Conservation (phyloP, 2,888 invertebrate genomes). For the Drosophila rubida region DNA sequence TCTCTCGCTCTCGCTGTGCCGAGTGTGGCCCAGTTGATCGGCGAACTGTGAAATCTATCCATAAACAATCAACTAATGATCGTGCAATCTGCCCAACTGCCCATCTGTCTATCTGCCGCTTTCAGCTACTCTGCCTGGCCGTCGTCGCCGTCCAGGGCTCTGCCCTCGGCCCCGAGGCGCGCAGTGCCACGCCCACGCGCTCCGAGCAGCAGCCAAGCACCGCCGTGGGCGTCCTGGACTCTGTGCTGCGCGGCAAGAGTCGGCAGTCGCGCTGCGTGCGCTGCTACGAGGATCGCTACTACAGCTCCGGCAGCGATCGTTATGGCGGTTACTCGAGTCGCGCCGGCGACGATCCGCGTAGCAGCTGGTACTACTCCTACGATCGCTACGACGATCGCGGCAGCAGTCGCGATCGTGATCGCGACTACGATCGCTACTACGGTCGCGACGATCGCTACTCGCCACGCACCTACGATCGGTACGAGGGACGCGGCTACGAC, state of each 20-base stretch:
- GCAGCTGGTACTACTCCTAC: constrained; percentile 80
- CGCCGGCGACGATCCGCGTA: constrained; percentile 76
- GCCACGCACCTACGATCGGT: constrained; percentile 77
- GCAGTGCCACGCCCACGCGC: constrained; percentile 42
- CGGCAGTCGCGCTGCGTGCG: constrained; percentile 83
- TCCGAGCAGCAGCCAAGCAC: constrained; percentile 38
- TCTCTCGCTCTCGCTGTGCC: background rate
- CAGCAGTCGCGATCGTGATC: constrained; percentile 64
- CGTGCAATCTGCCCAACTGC: constrained; percentile 26
- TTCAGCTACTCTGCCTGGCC: constrained; percentile 58
- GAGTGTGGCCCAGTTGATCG: constrained; percentile 67
- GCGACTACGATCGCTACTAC: constrained; percentile 76
- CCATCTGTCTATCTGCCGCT: constrained; percentile 14
- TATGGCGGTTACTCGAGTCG: constrained; percentile 74
- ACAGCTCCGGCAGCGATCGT: constrained; percentile 34
- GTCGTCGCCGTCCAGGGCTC: constrained; percentile 50
- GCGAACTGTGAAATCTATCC: constrained; percentile 74
- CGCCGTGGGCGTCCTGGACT: constrained; percentile 63
- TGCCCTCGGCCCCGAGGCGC: constrained; percentile 57
- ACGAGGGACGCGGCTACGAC: constrained; percentile 75
- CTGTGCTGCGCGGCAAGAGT: constrained; percentile 73
- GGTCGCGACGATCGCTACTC: constrained; percentile 77
- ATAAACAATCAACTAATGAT: constrained; percentile 72
- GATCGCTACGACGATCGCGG: constrained; percentile 82
- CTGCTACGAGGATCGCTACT: constrained; percentile 83